Conservation (phyloP, 2,888 invertebrate genomes). For the Phasia obesa region DNA sequence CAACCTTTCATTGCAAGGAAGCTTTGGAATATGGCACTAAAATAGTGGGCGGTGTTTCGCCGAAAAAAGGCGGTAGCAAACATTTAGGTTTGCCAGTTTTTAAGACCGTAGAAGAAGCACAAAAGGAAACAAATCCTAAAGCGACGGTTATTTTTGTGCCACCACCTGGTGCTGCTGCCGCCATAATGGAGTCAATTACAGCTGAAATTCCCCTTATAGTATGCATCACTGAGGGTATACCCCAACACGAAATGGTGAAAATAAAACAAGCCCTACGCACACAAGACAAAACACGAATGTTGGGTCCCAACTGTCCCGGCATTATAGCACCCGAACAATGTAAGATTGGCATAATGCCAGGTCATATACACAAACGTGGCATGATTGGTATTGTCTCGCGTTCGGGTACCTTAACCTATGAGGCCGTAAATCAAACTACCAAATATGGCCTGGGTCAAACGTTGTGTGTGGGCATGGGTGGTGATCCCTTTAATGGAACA, state of each 20-base stretch:
- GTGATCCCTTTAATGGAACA: constrained; percentile 99
- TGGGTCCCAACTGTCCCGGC: constrained; percentile 99
- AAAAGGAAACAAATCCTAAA: constrained; percentile 90
- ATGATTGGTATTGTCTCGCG: constrained; percentile 96
- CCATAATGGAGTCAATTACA: constrained; percentile 95
- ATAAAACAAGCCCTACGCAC: constrained; percentile 93
- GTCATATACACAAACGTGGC: constrained; percentile 96
- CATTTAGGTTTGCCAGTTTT: constrained; percentile 89
- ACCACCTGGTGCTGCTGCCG: constrained; percentile 93
- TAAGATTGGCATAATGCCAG: constrained; percentile 99
- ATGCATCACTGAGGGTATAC: constrained; percentile 98
- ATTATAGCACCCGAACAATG: constrained; percentile 97
- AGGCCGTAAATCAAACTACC: constrained; percentile 99
- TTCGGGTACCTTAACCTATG: constrained; percentile 98
- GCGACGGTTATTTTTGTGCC: constrained; percentile 98
- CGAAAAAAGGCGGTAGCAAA: constrained; percentile 90
- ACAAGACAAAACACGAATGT: constrained; percentile 94
- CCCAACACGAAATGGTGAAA: constrained; percentile 99
- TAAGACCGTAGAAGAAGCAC: constrained; percentile 87
- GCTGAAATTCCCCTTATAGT: constrained; percentile 98
- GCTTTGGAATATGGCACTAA: constrained; percentile 98
- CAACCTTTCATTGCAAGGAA: constrained; percentile 95
- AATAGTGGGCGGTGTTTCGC: constrained; percentile 90
- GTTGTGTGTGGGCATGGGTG: constrained; percentile 98
- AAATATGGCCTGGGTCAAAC: constrained; percentile 94